A percentile compares a stretch with the other conserved stretches of the same genome.
These are phyloP conservation scores for Stegodyphus dumicola DNA, from an alignment of 1,140 invertebrate genomes.

Conservation along the genomic window DNA sequence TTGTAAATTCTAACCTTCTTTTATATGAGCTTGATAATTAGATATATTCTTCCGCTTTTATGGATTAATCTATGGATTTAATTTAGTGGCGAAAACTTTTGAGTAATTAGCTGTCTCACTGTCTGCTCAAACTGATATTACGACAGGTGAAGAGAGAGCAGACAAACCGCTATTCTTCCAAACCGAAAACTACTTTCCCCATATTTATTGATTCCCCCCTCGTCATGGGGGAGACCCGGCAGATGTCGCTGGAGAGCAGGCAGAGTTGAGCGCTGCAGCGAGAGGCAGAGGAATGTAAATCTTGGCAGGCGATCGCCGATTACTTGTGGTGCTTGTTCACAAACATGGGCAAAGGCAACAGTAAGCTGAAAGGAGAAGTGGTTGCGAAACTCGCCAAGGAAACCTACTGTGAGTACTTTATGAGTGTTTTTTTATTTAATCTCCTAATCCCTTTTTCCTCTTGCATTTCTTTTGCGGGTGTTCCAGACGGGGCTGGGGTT, in stretches of 20 bases:
- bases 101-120: too few relatives aligned
- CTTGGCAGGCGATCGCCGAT: slow-evolving; percentile 46
- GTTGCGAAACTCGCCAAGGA: slow-evolving; percentile 87
- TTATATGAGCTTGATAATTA: too few relatives aligned
- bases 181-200: slow-evolving; percentile 34
- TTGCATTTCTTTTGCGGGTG: too few relatives aligned
- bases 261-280: neutral
- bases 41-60: too few relatives aligned
- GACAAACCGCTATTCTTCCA: neutral
- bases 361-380: slow-evolving; percentile 91
- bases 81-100: too few relatives aligned
- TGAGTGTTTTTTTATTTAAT: neutral
- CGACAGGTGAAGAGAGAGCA: too few relatives aligned
- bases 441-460: neutral
- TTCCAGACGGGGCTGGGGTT: too few relatives aligned
- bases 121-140: too few relatives aligned
- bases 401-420: slow-evolving; percentile 85
- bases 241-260: slow-evolving; percentile 41
- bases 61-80: too few relatives aligned
- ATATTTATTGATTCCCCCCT: slow-evolving; percentile 55
- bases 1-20: too few relatives aligned
- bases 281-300: slow-evolving; percentile 43
- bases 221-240: slow-evolving; percentile 1
- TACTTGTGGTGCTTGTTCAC: slow-evolving; percentile 28
- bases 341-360: slow-evolving; percentile 88